phyloP scores from a whole-genome alignment of 2,888 invertebrate genomes.

The Dynastes grantii region DNA sequence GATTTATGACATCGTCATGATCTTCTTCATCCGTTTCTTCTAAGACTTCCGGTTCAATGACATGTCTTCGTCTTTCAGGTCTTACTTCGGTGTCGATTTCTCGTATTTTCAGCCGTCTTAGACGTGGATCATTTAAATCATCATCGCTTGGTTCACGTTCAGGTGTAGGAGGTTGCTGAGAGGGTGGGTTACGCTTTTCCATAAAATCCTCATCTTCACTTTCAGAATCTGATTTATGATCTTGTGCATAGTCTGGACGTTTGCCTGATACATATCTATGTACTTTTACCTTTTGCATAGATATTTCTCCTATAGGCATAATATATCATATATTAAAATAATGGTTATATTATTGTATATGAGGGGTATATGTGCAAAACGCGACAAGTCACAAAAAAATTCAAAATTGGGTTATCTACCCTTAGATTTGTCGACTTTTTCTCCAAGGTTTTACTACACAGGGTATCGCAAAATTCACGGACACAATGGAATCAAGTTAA shows the following conservation, averaged over 20 bases:
- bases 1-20: slow-evolving; percentile 69
- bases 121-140: slow-evolving; percentile 86
- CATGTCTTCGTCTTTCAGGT: slow-evolving; percentile 76
- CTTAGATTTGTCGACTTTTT: no score
- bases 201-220: slow-evolving; percentile 92
- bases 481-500: no score
- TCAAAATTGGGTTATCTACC: no score
- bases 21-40: slow-evolving; percentile 76
- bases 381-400: no score
- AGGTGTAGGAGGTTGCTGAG: slow-evolving; percentile 64
- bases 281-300: slow-evolving; percentile 99
- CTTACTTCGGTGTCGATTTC: slow-evolving; percentile 72
- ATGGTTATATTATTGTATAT: no score
- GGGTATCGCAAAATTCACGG: no score
- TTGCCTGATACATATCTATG: slow-evolving; percentile 98
- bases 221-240: slow-evolving; percentile 88
- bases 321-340: no score
- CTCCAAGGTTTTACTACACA: no score
- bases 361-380: no score
- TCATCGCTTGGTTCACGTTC: slow-evolving; percentile 66
- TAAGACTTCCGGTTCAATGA: slow-evolving; percentile 80
- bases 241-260: slow-evolving; percentile 95
- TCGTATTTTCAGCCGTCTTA: slow-evolving; percentile 79
- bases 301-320: slow-evolving; percentile 84
- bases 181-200: slow-evolving; percentile 73